Percentiles rank a stretch among this genome's conserved stretches.
These are phyloP conservation scores for Hemiscyllium ocellatum DNA, from an alignment of 2,113 vertebrate species.

Conservation along the genomic window DNA sequence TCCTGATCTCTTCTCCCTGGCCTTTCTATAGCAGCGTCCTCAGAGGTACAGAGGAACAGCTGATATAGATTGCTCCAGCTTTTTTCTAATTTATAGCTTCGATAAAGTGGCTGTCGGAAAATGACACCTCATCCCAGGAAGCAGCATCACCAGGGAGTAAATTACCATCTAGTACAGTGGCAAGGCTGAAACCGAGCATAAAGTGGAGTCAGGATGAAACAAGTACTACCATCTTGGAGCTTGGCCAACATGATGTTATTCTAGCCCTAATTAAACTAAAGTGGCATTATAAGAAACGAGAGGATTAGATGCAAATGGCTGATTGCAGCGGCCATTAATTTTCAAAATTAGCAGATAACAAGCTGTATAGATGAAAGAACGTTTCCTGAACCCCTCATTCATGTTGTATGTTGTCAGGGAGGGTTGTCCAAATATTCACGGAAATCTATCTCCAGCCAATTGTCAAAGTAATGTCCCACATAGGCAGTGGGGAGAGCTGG, in stretches of 20 bases:
- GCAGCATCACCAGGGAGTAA: conserved; percentile 18
- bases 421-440: neutral
- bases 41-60: neutral
- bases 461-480: neutral
- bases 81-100: conserved; percentile 18
- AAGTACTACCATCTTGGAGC: neutral
- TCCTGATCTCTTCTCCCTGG: neutral
- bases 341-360: neutral
- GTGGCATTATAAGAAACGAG: neutral
- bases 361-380: neutral
- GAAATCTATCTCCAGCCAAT: neutral
- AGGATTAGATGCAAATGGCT: neutral
- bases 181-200: neutral
- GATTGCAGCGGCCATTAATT: neutral
- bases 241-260: neutral
- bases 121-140: conserved; percentile 27
- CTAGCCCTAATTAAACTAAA: conserved; percentile 26
- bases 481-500: neutral
- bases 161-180: neutral
- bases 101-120: conserved; percentile 16
- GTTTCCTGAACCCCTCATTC: neutral
- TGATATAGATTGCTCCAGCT: neutral
- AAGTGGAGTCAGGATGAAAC: neutral
- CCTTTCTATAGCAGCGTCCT: neutral
- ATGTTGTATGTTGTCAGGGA: neutral